A percentile compares a stretch with the other conserved stretches of the same genome.
These are phyloP conservation scores for Drosophila ogumai DNA, from an alignment of 1,140 invertebrate species.

Conservation along the genomic window DNA sequence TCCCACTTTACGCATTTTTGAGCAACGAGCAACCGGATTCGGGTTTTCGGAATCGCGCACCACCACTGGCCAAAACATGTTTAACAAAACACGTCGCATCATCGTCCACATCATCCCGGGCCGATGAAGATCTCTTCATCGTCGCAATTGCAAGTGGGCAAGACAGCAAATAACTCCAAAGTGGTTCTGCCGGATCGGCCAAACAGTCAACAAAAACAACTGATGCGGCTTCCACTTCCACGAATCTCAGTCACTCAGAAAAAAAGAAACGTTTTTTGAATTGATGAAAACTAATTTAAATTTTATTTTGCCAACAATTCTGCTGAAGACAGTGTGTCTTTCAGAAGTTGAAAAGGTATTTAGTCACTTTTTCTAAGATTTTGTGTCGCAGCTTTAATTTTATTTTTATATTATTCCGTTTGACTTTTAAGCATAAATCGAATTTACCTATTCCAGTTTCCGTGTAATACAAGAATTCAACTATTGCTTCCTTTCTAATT, in stretches of 20 bases:
- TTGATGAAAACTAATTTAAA: not conserved
- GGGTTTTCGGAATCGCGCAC: slow-evolving; percentile 30
- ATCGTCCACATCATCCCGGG: slow-evolving; percentile 50
- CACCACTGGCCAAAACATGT: slow-evolving; percentile 62
- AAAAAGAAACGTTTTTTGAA: not conserved
- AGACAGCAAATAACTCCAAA: slow-evolving; percentile 52
- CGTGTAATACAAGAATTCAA: not conserved
- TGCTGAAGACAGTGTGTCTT: too few relatives aligned
- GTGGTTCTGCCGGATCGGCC: slow-evolving; percentile 63
- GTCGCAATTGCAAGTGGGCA: slow-evolving; percentile 62
- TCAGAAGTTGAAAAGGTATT: not conserved
- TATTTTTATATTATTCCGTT: too few relatives aligned
- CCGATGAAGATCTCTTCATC: slow-evolving; percentile 51
- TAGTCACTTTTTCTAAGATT: not conserved
- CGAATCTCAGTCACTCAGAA: slow-evolving; percentile 27
- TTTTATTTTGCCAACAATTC: not conserved
- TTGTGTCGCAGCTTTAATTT: not conserved
- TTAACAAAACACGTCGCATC: slow-evolving; percentile 70
- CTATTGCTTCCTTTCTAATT: slow-evolving; percentile 10
- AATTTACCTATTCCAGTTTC: not conserved
- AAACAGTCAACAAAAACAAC: slow-evolving; percentile 45
- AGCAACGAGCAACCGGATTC: slow-evolving; percentile 79
- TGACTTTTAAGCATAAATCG: not conserved
- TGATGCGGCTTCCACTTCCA: slow-evolving; percentile 32
- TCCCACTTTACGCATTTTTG: slow-evolving; percentile 80